phyloP scores from a whole-genome alignment of 2,797 vertebrate species.

The Sebastes paucispinis region DNA sequence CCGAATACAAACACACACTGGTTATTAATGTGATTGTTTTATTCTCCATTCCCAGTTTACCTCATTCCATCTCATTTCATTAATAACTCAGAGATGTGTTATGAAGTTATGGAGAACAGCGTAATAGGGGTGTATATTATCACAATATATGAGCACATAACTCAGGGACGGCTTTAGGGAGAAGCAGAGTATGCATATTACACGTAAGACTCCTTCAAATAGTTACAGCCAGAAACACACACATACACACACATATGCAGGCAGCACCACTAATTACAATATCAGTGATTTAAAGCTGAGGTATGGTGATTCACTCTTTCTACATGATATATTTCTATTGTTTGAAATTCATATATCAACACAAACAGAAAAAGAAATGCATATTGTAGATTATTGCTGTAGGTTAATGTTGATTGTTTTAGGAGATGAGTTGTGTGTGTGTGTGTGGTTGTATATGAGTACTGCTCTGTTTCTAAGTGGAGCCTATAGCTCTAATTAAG shows the following conservation, averaged over 20 bases:
- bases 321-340: constrained; percentile 18
- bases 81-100: constrained; percentile 64
- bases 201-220: constrained; percentile 5
- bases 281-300: constrained; percentile 25
- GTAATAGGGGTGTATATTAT: constrained; percentile 49
- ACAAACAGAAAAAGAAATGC: neutral
- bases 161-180: constrained; percentile 48
- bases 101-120: constrained; percentile 43
- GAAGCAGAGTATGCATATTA: constrained; percentile 32
- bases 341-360: constrained; percentile 36
- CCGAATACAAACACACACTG: constrained; percentile 64
- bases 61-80: constrained; percentile 61
- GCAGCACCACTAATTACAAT: constrained; percentile 20
- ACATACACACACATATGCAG: neutral
- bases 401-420: constrained; percentile 11
- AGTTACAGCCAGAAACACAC: constrained; percentile 4
- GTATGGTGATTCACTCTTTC: constrained; percentile 23
- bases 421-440: neutral
- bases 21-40: constrained; percentile 72
- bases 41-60: constrained; percentile 28
- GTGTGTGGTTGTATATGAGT: neutral
- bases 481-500: constrained; percentile 54
- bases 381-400: neutral
- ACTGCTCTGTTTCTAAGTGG: constrained; percentile 14
- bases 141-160: constrained; percentile 69